Percentiles rank a stretch among this genome's conserved stretches.
Evolutionary conservation across 2,888 invertebrate genomes (phyloP).

Genomic region (Electrophaes corylata): DNA sequence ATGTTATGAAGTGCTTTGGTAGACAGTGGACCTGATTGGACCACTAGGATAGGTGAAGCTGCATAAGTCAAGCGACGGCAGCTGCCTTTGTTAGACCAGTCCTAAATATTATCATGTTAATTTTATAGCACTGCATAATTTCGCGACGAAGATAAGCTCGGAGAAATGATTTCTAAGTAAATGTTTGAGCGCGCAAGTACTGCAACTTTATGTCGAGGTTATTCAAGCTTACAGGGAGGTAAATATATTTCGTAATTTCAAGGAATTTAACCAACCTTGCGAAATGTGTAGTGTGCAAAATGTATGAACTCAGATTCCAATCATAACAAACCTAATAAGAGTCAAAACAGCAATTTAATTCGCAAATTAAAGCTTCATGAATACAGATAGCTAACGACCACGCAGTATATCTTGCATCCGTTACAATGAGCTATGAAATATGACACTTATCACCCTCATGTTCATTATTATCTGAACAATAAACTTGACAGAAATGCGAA

Average conservation of each 20-base stretch:
- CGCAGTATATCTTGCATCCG: slow-evolving; percentile 20
- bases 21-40: slow-evolving; percentile 2
- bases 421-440: slow-evolving; percentile 25
- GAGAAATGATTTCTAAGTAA: slow-evolving; percentile 33
- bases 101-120: slow-evolving; percentile 39
- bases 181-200: slow-evolving; percentile 7
- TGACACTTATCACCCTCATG: slow-evolving; percentile 28
- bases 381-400: slow-evolving; percentile 19
- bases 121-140: slow-evolving; percentile 35
- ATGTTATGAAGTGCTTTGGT: not conserved
- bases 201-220: not conserved
- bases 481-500: slow-evolving; percentile 47
- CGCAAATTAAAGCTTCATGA: slow-evolving; percentile 7
- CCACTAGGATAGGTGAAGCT: slow-evolving; percentile 21
- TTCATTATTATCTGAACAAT: slow-evolving; percentile 41
- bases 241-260: slow-evolving; percentile 4
- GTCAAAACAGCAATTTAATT: slow-evolving; percentile 16
- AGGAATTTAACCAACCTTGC: slow-evolving; percentile 1
- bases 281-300: slow-evolving; percentile 1
- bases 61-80: slow-evolving; percentile 17
- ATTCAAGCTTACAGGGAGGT: not conserved
- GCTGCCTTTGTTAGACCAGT: slow-evolving; percentile 21
- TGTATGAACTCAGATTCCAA: slow-evolving; percentile 5
- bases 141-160: slow-evolving; percentile 24
- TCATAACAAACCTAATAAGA: slow-evolving; percentile 7